Evolutionary conservation across 2,888 invertebrate species (phyloP).

Genomic region (Brachylomia viminalis): DNA sequence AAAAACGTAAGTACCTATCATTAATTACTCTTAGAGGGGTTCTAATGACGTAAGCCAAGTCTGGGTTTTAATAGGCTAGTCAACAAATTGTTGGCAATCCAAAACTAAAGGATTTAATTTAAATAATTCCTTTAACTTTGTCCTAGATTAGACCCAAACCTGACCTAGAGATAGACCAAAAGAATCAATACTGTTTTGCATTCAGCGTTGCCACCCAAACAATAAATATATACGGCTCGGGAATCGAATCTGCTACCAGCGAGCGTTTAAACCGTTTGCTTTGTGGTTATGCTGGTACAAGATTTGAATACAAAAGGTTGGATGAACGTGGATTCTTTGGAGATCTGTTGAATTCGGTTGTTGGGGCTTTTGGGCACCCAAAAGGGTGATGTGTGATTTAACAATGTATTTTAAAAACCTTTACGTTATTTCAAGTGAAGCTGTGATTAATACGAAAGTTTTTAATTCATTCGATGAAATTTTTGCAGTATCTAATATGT

Average conservation of each 20-base stretch:
- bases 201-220: constrained; percentile 60
- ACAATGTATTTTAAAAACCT: background rate
- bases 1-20: too few species aligned
- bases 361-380: background rate
- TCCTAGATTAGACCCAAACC: background rate
- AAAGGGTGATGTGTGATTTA: background rate
- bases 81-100: background rate
- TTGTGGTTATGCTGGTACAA: constrained; percentile 58
- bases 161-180: constrained; percentile 22
- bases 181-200: constrained; percentile 55
- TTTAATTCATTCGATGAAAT: background rate
- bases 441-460: background rate
- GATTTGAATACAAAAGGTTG: constrained; percentile 62
- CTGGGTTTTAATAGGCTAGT: too few species aligned
- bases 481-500: background rate
- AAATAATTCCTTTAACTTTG: background rate
- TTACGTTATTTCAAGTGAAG: background rate
- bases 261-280: constrained; percentile 60
- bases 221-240: constrained; percentile 62
- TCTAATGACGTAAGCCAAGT: background rate
- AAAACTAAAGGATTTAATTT: background rate
- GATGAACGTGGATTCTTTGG: background rate
- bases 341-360: constrained; percentile 14
- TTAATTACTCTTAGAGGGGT: too few species aligned
- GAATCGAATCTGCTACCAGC: constrained; percentile 62